phyloP scores from a whole-genome alignment of 2,797 vertebrate genomes.

The Hyperoplus lanceolatus region DNA sequence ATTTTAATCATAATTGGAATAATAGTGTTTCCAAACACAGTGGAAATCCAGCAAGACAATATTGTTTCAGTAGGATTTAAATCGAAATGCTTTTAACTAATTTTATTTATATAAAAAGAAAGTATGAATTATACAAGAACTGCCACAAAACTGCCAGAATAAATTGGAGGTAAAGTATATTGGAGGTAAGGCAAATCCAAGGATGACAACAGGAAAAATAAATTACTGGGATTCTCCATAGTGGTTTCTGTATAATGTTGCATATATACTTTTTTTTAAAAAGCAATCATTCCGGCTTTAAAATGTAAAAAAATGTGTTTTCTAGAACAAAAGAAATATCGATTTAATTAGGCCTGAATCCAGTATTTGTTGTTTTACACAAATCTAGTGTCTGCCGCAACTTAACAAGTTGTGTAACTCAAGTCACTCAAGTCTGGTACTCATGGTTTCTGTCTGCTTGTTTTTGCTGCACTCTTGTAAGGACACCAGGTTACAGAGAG shows the following conservation, averaged over 20 bases:
- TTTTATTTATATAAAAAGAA: not conserved
- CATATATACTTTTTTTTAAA: not conserved
- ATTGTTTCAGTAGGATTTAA: not conserved
- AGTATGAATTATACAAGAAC: not conserved
- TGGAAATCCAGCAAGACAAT: not conserved
- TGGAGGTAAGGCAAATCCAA: not conserved
- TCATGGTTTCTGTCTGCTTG: slow-evolving; percentile 27
- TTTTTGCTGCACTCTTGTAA: slow-evolving; percentile 37
- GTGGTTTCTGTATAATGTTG: not conserved
- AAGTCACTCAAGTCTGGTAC: not conserved
- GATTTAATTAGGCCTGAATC: not conserved
- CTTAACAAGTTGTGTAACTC: not conserved
- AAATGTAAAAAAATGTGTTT: not conserved
- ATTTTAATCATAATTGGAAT: not conserved
- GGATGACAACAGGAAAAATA: not conserved
- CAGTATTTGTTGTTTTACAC: not conserved
- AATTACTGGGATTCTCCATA: not conserved
- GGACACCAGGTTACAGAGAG: slow-evolving; percentile 20
- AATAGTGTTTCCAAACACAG: not conserved
- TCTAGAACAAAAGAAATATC: not conserved
- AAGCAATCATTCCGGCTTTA: not conserved
- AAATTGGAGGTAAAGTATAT: not conserved
- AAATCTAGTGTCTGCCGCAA: not conserved
- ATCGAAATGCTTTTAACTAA: not conserved
- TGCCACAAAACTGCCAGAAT: not conserved